phyloP scores from a whole-genome alignment of 2,113 vertebrate species.

The Cichladusa arquata region DNA sequence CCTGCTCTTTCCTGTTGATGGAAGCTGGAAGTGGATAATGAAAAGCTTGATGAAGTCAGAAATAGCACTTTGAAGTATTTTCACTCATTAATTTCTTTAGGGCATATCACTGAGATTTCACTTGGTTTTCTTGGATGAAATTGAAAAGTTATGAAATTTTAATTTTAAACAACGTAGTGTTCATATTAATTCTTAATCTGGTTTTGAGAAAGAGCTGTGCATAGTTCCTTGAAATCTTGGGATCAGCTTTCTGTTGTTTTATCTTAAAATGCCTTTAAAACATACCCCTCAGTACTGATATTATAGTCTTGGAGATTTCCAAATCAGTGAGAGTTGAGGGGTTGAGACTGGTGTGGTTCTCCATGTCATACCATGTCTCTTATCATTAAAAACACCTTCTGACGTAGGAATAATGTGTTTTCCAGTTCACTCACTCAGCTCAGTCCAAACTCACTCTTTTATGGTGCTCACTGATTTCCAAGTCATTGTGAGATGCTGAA shows the following conservation, averaged over 20 bases:
- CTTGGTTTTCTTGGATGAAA: neutral
- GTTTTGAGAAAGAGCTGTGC: neutral
- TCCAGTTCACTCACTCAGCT: too few relatives aligned
- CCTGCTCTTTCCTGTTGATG: neutral
- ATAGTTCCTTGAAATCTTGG: neutral
- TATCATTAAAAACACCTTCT: neutral
- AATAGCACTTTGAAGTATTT: neutral
- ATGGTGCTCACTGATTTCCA: neutral
- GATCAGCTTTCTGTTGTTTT: neutral
- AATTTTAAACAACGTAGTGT: rapidly evolving
- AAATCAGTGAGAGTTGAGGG: neutral
- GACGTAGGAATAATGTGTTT: too few relatives aligned
- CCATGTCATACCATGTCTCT: too few relatives aligned
- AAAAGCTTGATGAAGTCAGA: neutral
- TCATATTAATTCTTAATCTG: neutral
- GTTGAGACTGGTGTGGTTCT: neutral
- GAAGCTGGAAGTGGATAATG: neutral
- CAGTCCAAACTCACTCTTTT: neutral
- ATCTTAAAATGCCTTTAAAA: neutral
- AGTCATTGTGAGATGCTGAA: neutral
- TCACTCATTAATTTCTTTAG: neutral
- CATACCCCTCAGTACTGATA: neutral
- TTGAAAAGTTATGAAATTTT: neutral
- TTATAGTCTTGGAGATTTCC: neutral
- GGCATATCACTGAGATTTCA: neutral